Percentiles rank a stretch among this genome's conserved stretches.
Evolutionary conservation across 2,113 vertebrate species (phyloP).

Genomic region (Corapipo altera): DNA sequence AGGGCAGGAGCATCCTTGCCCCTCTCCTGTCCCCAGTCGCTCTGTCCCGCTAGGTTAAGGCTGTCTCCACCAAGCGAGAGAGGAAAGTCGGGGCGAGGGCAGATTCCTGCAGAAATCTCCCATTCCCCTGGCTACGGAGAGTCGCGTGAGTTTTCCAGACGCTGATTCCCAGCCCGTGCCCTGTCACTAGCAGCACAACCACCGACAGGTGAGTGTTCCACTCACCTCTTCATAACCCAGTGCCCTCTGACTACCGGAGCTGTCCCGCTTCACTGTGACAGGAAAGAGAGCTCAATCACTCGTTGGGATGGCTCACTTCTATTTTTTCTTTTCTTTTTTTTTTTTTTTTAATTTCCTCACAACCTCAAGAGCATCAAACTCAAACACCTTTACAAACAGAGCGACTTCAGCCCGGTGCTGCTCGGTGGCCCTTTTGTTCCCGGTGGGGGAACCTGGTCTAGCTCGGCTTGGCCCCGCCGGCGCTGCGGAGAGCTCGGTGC

Average conservation of each 20-base stretch:
- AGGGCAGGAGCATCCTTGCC: neutral
- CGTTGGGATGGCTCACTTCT: neutral
- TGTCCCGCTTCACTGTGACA: neutral
- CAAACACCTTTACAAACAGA: neutral
- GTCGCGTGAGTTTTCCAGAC: neutral
- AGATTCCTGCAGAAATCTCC: neutral
- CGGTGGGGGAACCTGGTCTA: neutral
- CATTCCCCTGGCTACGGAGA: neutral
- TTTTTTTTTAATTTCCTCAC: neutral
- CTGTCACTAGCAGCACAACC: neutral
- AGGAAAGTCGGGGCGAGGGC: neutral
- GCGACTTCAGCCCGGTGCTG: neutral
- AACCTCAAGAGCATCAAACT: neutral
- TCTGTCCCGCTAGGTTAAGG: neutral
- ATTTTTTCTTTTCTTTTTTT: accelerated
- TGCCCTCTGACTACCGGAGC: neutral
- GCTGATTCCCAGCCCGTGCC: neutral
- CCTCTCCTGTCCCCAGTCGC: neutral
- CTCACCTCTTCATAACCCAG: neutral
- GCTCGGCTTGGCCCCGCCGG: neutral
- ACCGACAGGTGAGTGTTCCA: neutral
- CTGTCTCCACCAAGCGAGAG: neutral
- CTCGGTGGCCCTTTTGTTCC: conserved; percentile 54
- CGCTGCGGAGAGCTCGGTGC: conserved; percentile 71
- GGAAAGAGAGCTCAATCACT: neutral